A percentile compares a stretch with the other conserved stretches of the same genome.
Conservation (phyloP, 2,888 invertebrate genomes). For the Gastracanthus pulcherrimus region DNA sequence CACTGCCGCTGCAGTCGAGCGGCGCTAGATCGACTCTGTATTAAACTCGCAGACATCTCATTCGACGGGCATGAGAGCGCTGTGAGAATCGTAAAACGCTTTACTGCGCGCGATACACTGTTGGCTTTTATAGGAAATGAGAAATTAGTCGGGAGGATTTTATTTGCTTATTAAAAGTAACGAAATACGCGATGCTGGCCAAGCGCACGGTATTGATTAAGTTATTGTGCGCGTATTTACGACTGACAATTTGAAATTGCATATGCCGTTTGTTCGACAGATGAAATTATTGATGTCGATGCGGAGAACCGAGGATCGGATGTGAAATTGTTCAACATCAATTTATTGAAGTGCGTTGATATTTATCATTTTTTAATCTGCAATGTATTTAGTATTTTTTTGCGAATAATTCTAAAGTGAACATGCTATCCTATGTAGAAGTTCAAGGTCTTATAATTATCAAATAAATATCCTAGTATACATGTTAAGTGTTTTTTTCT, state of each 20-base stretch:
- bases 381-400: no score
- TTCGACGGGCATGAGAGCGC: neutral
- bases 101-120: constrained; percentile 24
- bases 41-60: constrained; percentile 31
- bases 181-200: neutral
- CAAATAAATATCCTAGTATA: no score
- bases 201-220: constrained; percentile 27
- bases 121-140: constrained; percentile 26
- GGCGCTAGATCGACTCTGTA: constrained; percentile 19
- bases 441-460: no score
- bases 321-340: neutral
- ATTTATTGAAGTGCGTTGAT: neutral
- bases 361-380: neutral
- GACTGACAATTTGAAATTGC: neutral
- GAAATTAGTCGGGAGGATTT: constrained; percentile 42
- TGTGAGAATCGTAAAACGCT: constrained; percentile 42
- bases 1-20: neutral
- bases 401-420: no score
- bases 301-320: neutral
- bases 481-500: no score
- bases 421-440: no score
- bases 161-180: constrained; percentile 49
- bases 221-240: constrained; percentile 44
- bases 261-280: neutral
- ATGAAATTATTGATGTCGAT: constrained; percentile 11